A percentile compares a stretch with the other conserved stretches of the same genome.
phyloP scores from a whole-genome alignment of 2,113 vertebrate species.

The Chrysochloris asiatica region DNA sequence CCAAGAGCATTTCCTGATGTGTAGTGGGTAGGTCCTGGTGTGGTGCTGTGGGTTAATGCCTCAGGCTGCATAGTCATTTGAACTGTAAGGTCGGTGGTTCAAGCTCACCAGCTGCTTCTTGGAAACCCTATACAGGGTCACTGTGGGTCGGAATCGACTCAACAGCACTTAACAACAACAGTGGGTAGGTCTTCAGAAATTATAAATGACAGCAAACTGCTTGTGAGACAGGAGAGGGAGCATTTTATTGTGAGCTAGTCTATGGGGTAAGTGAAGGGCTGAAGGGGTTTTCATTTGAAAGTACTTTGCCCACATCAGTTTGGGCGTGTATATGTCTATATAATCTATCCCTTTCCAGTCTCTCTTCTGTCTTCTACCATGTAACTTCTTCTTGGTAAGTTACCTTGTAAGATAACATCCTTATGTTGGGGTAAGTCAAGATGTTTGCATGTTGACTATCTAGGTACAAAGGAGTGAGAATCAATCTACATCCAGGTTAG shows the following conservation, averaged over 20 bases:
- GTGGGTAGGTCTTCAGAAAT: background rate
- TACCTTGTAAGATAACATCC: background rate
- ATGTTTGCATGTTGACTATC: background rate
- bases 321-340: background rate
- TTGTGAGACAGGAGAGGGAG: background rate
- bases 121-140: no score
- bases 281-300: background rate
- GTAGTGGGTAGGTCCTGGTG: background rate
- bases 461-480: background rate
- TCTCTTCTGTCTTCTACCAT: background rate
- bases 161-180: no score
- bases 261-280: background rate
- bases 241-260: background rate
- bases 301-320: background rate
- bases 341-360: background rate
- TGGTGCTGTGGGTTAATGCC: constrained; percentile 7
- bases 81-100: no score
- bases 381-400: background rate
- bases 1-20: background rate
- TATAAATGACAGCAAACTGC: background rate
- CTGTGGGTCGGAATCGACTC: no score
- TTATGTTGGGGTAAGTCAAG: background rate
- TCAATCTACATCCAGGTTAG: background rate
- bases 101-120: no score
- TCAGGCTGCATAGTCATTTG: no score